phyloP scores from a whole-genome alignment of 2,888 invertebrate genomes.

The Tetragonula carbonaria region DNA sequence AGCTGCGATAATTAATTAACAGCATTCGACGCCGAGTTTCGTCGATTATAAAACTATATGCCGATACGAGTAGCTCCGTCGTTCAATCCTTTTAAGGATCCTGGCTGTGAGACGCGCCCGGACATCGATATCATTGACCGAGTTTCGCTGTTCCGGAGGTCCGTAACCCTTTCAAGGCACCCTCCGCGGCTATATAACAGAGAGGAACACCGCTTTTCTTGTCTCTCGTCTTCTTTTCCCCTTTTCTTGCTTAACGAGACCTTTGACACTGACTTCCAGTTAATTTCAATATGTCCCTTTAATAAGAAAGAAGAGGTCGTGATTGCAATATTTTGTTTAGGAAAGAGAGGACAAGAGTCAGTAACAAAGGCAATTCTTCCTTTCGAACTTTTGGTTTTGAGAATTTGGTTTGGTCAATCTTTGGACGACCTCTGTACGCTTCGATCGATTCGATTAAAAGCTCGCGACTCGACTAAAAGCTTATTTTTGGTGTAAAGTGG shows the following conservation, averaged over 20 bases:
- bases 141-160: slow-evolving; percentile 24
- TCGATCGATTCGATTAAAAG: too few species aligned
- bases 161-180: slow-evolving; percentile 10
- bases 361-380: too few species aligned
- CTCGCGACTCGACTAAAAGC: too few species aligned
- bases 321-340: too few species aligned
- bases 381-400: too few species aligned
- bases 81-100: slow-evolving; percentile 21
- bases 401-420: too few species aligned
- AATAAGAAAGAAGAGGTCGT: too few species aligned
- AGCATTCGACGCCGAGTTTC: slow-evolving; percentile 2
- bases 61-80: neutral
- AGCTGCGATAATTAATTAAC: slow-evolving; percentile 6
- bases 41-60: neutral
- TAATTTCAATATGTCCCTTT: neutral
- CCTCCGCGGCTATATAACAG: neutral
- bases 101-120: slow-evolving; percentile 1
- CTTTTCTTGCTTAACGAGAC: neutral
- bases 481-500: too few species aligned
- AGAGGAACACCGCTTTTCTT: neutral
- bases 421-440: too few species aligned
- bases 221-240: neutral
- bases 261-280: neutral
- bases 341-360: too few species aligned
- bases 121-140: slow-evolving; percentile 44